Evolutionary conservation across 2,888 invertebrate species (phyloP).

Genomic region (Drosophila quinaria): DNA sequence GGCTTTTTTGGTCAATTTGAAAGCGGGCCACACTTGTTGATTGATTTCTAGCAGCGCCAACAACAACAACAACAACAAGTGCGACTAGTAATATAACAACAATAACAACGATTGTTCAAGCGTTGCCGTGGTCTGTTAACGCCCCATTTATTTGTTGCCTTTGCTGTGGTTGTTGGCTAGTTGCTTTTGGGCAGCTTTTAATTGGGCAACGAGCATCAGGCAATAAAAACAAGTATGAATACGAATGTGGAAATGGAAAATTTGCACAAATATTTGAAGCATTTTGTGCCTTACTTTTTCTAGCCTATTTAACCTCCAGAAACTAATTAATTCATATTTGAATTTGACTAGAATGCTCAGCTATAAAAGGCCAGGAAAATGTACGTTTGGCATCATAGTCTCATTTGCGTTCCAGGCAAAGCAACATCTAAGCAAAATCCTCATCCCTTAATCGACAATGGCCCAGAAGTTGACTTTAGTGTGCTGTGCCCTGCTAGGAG

Average conservation of each 20-base stretch:
- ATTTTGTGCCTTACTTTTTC: slow-evolving; percentile 58
- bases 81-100: slow-evolving; percentile 13
- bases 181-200: slow-evolving; percentile 54
- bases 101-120: slow-evolving; percentile 44
- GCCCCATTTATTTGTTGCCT: slow-evolving; percentile 60
- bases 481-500: slow-evolving; percentile 59
- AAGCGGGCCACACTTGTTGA: slow-evolving; percentile 78
- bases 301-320: slow-evolving; percentile 73
- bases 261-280: slow-evolving; percentile 70
- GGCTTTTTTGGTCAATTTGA: slow-evolving; percentile 61
- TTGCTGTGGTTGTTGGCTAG: slow-evolving; percentile 26
- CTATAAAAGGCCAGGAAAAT: slow-evolving; percentile 53
- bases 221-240: slow-evolving; percentile 39
- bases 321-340: slow-evolving; percentile 53
- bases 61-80: slow-evolving; percentile 27
- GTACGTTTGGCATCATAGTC: slow-evolving; percentile 56
- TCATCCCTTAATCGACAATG: slow-evolving; percentile 32
- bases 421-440: slow-evolving; percentile 29
- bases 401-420: slow-evolving; percentile 44
- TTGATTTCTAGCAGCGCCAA: slow-evolving; percentile 61
- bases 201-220: slow-evolving; percentile 61
- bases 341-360: slow-evolving; percentile 36
- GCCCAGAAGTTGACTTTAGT: slow-evolving; percentile 46
- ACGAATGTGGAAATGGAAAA: slow-evolving; percentile 69
- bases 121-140: slow-evolving; percentile 55